Percentiles rank a stretch among this genome's conserved stretches.
Conservation (phyloP, 2,888 invertebrate species). For the Argynnis bischoffii region DNA sequence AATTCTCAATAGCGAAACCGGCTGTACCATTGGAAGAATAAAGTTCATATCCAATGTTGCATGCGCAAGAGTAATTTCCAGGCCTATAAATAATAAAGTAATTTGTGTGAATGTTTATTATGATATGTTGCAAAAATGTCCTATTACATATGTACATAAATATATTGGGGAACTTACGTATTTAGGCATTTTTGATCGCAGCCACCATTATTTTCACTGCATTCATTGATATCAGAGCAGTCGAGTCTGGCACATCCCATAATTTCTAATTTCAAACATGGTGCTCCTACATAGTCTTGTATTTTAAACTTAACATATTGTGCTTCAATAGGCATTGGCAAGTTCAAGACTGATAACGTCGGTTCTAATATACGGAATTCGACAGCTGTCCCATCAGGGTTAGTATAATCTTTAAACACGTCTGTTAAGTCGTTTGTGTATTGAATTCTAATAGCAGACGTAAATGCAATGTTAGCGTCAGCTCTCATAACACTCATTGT, state of each 20-base stretch:
- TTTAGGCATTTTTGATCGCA: constrained; percentile 97
- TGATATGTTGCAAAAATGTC: background rate
- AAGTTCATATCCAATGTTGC: constrained; percentile 95
- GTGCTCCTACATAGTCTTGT: constrained; percentile 93
- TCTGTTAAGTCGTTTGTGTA: constrained; percentile 95
- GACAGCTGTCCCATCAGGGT: constrained; percentile 95
- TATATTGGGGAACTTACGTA: constrained; percentile 66
- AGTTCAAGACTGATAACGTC: constrained; percentile 93
- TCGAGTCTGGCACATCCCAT: constrained; percentile 96
- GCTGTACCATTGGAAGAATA: constrained; percentile 95
- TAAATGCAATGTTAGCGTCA: constrained; percentile 93
- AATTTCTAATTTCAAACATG: constrained; percentile 93
- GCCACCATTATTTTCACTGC: constrained; percentile 92
- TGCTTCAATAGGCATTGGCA: constrained; percentile 95
- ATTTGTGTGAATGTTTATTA: background rate
- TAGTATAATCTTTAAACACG: constrained; percentile 94
- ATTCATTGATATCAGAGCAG: constrained; percentile 94
- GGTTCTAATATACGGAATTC: constrained; percentile 95
- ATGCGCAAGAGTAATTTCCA: constrained; percentile 93
- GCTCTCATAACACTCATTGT: constrained; percentile 93
- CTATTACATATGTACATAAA: background rate
- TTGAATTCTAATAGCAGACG: constrained; percentile 93
- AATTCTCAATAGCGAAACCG: constrained; percentile 89
- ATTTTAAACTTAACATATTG: constrained; percentile 93
- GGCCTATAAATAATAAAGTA: constrained; percentile 76